Base-by-base conservation (phyloP, 2,888 invertebrate species). In the Lasioglossum calceatum region DNA sequence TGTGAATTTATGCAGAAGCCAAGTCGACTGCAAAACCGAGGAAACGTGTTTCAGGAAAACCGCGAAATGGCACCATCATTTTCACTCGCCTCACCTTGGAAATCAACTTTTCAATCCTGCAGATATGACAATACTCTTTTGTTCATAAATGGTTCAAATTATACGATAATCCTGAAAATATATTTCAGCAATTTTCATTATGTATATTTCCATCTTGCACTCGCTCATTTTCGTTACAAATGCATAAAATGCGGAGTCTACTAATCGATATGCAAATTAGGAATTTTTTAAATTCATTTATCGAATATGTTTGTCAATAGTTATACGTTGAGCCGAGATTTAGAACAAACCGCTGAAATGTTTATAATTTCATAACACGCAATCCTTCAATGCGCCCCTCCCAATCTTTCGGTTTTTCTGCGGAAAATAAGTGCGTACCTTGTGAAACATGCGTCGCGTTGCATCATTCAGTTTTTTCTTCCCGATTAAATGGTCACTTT, bases 1-100 rank as follows among this genome's bases (percentile, higher is more conserved):
- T 16, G 70, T 54, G 70, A 70, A 81, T 81, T 76, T 81, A 81
- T 81, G 58, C 42, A 16, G 44, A 19, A 32, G 44, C 44, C 54
- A 58, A 61, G 32, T 36, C 44, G 47, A 70, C 39, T 81, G 32
- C 42, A n/a, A 58, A 44, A 54, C 75, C 36, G 54, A 50, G 42
- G 70, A 14, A 50, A 71, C 71, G 50, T 67, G 80, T 80, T 80
- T 74, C 27, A 19, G 47, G 61, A 36, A 36, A 50, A 32, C n/a
- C 23, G 61, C 14, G 74, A 73, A 36, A 73, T 79, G 73, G 64
- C 73, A 39, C 50, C 47, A 42, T 42, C 5, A n/a, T n/a, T 71
- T 39, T 39, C 70, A 39, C 19, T 8, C 10, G 19, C 8, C 19
- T 19, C 23, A 5, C 36, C 36, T 23, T 39, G 4, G 36, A 70